phyloP scores from a whole-genome alignment of 2,888 invertebrate species.

The Rhaphigaster nebulosa region DNA sequence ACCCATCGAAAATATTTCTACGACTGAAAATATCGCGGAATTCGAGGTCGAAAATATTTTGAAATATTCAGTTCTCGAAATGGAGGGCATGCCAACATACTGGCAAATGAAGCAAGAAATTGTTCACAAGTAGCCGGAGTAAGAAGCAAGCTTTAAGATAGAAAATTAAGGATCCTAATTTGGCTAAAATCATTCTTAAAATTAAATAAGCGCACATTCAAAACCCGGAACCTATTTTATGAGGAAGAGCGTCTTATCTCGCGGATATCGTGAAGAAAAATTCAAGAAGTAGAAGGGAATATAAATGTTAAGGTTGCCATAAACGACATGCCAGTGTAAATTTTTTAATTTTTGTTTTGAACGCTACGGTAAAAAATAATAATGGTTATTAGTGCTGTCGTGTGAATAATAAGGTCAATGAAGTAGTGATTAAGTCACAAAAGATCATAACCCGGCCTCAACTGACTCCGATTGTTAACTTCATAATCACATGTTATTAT shows the following conservation, averaged over 20 bases:
- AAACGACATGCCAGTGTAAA: neutral
- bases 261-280: neutral
- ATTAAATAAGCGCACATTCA: neutral
- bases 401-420: neutral
- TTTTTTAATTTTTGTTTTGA: neutral
- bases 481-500: neutral
- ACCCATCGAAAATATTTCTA: neutral
- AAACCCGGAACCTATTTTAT: neutral
- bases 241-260: neutral
- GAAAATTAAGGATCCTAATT: no score
- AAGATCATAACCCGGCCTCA: neutral
- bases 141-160: neutral
- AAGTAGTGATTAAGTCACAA: neutral
- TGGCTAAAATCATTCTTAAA: neutral
- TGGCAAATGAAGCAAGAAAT: neutral
- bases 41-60: neutral
- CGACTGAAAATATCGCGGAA: neutral
- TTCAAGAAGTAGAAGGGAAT: no score
- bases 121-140: neutral
- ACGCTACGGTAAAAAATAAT: neutral
- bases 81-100: neutral
- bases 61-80: neutral
- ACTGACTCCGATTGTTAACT: neutral
- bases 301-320: no score
- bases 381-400: neutral